Conservation (phyloP, 2,888 invertebrate genomes). For the Leistus spinibarbis region DNA sequence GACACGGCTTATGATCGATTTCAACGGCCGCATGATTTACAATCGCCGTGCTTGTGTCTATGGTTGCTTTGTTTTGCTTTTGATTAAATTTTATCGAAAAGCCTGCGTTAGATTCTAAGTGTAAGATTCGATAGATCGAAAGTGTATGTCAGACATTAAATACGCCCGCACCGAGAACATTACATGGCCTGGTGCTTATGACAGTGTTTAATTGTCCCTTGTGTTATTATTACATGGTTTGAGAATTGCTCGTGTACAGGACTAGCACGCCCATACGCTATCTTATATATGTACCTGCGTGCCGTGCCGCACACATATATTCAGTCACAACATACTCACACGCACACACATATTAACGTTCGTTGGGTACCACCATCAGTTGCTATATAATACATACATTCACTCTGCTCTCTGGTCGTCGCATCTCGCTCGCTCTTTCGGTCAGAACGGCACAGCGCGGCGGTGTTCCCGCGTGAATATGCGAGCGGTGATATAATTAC, state of each 20-base stretch:
- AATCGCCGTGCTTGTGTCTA: too few species aligned
- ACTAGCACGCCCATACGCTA: constrained; percentile 5
- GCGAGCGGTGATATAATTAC: constrained; percentile 16
- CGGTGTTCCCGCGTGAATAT: neutral
- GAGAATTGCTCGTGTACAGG: constrained; percentile 4
- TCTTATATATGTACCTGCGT: constrained; percentile 1
- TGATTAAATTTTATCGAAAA: neutral
- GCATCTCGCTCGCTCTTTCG: neutral
- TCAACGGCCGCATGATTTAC: too few species aligned
- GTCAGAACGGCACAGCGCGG: neutral
- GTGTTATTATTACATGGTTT: constrained; percentile 22
- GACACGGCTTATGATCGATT: too few species aligned
- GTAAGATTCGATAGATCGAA: neutral
- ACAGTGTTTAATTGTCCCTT: constrained; percentile 26
- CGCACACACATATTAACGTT: too few species aligned
- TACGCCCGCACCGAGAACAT: neutral
- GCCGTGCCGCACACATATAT: neutral
- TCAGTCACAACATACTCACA: neutral
- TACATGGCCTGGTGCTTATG: constrained; percentile 13
- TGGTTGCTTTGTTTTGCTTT: neutral
- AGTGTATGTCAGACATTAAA: neutral
- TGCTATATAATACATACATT: neutral
- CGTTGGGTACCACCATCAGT: neutral
- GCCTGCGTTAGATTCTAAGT: neutral
- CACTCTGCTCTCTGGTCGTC: neutral